Evolutionary conservation across 2,888 invertebrate genomes (phyloP).

Genomic region (Ferrisia virgata): DNA sequence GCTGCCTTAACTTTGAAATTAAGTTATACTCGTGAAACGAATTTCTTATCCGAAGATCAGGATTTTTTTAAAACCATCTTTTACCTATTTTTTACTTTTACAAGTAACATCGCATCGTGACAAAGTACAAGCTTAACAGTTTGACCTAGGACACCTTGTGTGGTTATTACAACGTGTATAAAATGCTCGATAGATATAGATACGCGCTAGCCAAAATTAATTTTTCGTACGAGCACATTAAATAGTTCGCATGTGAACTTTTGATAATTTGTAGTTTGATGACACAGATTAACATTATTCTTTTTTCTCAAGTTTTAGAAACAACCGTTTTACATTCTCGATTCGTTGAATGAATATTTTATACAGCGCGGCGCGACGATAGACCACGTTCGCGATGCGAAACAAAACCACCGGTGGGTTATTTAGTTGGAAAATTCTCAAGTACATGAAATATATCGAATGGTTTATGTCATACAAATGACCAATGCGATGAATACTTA

Average conservation of each 20-base stretch:
- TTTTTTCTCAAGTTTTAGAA: not conserved
- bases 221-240: not conserved
- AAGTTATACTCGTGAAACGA: too few species aligned
- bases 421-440: too few species aligned
- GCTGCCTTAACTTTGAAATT: too few species aligned
- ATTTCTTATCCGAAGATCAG: too few species aligned
- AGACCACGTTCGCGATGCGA: not conserved
- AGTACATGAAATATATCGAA: too few species aligned
- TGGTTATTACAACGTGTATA: not conserved
- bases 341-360: not conserved
- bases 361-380: not conserved
- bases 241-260: not conserved
- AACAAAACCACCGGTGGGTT: too few species aligned
- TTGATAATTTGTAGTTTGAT: not conserved
- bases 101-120: too few species aligned
- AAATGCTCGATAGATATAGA: not conserved
- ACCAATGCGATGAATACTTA: too few species aligned
- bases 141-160: too few species aligned
- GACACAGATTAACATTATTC: not conserved
- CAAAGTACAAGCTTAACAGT: too few species aligned
- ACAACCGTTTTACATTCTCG: not conserved
- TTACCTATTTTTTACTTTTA: too few species aligned
- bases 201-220: not conserved
- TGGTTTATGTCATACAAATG: not conserved
- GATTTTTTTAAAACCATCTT: too few species aligned